Evolutionary conservation across 2,113 vertebrate species (phyloP).

Genomic region (Cricetomys ansorgei): DNA sequence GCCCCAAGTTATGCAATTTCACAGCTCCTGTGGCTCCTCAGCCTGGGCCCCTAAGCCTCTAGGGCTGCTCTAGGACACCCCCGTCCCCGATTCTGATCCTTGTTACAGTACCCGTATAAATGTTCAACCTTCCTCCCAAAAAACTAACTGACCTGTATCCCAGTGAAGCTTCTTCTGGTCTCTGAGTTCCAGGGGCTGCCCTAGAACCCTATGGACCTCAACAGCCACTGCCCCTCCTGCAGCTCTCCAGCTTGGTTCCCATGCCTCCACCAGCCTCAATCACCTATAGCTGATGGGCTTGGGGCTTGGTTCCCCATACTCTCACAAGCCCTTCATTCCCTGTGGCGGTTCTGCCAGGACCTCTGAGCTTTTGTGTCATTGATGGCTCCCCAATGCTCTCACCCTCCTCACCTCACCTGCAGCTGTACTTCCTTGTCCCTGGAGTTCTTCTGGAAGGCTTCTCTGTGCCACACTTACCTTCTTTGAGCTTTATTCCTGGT

Average conservation of each 20-base stretch:
- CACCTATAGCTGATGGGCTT: rapidly evolving
- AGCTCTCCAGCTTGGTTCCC: background rate
- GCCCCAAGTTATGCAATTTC: too few species aligned
- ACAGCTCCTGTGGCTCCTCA: background rate
- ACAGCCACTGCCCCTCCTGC: background rate
- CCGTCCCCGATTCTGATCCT: background rate
- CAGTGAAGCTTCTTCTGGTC: background rate
- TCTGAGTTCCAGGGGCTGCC: background rate
- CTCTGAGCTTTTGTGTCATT: background rate
- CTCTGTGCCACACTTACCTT: too few species aligned
- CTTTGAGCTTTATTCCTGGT: too few species aligned
- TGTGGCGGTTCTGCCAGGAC: background rate
- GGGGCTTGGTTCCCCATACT: background rate
- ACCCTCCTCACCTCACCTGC: rapidly evolving
- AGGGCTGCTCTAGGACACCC: rapidly evolving
- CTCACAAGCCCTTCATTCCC: background rate
- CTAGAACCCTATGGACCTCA: rapidly evolving
- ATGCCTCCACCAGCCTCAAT: too few species aligned
- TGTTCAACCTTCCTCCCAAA: background rate
- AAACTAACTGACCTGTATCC: background rate
- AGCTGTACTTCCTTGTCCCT: background rate
- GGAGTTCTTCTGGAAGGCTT: background rate
- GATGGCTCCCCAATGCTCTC: rapidly evolving
- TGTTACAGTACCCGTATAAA: background rate
- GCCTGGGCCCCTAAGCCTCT: background rate